Percentiles rank a stretch among this genome's conserved stretches.
These are phyloP conservation scores for Pogonomyrmex californicus DNA, from an alignment of 1,140 invertebrate genomes.

Conservation along the genomic window DNA sequence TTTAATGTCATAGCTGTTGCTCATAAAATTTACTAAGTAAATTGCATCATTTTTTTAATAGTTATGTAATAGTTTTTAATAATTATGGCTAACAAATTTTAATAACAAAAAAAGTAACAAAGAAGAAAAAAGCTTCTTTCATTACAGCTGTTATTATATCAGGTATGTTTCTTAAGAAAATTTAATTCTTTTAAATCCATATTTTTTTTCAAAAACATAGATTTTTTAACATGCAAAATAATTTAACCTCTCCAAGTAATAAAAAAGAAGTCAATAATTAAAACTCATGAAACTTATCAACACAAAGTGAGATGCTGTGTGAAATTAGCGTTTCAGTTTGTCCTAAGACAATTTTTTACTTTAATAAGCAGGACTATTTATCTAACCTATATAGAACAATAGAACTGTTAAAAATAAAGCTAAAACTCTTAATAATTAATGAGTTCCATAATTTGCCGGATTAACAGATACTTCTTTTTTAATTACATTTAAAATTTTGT, in stretches of 20 bases:
- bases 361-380: no score
- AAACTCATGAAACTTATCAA: no score
- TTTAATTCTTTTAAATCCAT: conserved; percentile 17
- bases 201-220: neutral
- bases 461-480: neutral
- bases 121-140: conserved; percentile 1
- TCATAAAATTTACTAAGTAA: conserved; percentile 16
- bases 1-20: neutral
- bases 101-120: neutral
- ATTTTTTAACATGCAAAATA: neutral
- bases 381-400: no score
- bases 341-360: no score
- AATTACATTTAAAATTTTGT: conserved; percentile 4
- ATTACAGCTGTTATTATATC: conserved; percentile 28
- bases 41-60: neutral
- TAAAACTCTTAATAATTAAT: no score
- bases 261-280: neutral
- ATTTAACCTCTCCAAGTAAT: neutral
- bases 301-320: no score
- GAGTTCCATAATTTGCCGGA: no score
- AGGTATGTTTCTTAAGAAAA: neutral
- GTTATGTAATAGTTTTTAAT: neutral
- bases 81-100: neutral
- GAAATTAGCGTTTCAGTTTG: no score
- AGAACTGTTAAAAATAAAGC: no score